These are phyloP conservation scores for Latrodectus elegans DNA, from an alignment of 2,888 invertebrate species.

Conservation along the genomic window DNA sequence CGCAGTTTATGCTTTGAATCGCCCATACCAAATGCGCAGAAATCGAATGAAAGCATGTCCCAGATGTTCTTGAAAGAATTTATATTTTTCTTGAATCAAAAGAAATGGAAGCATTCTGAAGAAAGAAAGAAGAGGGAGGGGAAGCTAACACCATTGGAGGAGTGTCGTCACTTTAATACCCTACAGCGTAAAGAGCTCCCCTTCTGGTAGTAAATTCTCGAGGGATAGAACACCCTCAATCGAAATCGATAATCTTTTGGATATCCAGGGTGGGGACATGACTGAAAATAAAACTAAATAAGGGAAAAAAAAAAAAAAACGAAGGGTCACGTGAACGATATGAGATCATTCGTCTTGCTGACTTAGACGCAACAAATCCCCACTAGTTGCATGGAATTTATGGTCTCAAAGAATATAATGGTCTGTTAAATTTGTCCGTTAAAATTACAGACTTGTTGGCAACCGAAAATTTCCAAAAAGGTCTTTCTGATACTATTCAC, in stretches of 20 bases:
- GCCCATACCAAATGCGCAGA: background rate
- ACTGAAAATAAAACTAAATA: background rate
- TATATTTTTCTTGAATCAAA: background rate
- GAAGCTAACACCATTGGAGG: background rate
- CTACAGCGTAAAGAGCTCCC: background rate
- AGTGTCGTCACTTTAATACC: background rate
- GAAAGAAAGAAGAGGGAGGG: background rate
- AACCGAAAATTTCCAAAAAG: too few relatives aligned
- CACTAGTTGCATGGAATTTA: background rate
- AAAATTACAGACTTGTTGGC: too few relatives aligned
- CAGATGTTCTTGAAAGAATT: background rate
- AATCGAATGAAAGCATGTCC: background rate
- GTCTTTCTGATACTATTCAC: too few relatives aligned
- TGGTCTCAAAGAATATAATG: background rate
- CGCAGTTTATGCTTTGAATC: background rate
- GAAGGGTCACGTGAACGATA: background rate
- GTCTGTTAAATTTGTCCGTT: too few relatives aligned
- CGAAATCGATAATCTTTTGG: conserved; percentile 15
- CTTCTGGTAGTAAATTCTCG: background rate
- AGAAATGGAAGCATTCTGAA: background rate
- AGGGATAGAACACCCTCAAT: background rate
- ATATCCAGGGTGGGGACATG: background rate
- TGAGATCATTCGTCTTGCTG: background rate
- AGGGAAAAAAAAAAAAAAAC: background rate
- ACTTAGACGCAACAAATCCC: background rate